Evolutionary conservation across 2,888 invertebrate genomes (phyloP).

Genomic region (Trisateles emortualis): DNA sequence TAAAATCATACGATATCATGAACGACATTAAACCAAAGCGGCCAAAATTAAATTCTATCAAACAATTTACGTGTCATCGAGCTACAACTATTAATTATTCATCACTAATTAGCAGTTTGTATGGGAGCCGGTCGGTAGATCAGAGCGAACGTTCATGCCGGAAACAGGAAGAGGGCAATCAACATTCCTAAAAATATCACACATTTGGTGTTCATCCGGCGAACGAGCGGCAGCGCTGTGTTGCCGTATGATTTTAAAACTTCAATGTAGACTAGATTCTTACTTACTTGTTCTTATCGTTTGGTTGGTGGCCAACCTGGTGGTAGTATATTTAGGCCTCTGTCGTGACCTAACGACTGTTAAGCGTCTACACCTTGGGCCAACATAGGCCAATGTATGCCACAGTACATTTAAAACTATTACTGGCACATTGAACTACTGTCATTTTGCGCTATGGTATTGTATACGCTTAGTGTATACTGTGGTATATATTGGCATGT

Average conservation of each 20-base stretch:
- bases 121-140: constrained; percentile 71
- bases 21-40: constrained; percentile 16
- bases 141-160: constrained; percentile 73
- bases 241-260: constrained; percentile 39
- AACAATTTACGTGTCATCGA: constrained; percentile 65
- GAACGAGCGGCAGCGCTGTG: constrained; percentile 51
- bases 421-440: no score
- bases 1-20: constrained; percentile 13
- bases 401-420: no score
- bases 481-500: no score
- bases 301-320: no score
- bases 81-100: constrained; percentile 75
- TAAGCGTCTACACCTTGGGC: no score
- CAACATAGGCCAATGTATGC: no score
- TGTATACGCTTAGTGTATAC: no score
- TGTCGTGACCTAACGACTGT: no score
- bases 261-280: constrained; percentile 34
- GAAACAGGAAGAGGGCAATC: constrained; percentile 86
- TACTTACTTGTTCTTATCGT: constrained; percentile 25
- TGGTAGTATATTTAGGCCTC: no score
- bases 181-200: constrained; percentile 86
- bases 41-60: constrained; percentile 54
- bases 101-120: constrained; percentile 79
- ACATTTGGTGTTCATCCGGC: constrained; percentile 86
- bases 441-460: no score